A percentile compares a stretch with the other conserved stretches of the same genome.
Evolutionary conservation across 2,113 vertebrate genomes (phyloP).

Genomic region (Dissostichus mawsoni): DNA sequence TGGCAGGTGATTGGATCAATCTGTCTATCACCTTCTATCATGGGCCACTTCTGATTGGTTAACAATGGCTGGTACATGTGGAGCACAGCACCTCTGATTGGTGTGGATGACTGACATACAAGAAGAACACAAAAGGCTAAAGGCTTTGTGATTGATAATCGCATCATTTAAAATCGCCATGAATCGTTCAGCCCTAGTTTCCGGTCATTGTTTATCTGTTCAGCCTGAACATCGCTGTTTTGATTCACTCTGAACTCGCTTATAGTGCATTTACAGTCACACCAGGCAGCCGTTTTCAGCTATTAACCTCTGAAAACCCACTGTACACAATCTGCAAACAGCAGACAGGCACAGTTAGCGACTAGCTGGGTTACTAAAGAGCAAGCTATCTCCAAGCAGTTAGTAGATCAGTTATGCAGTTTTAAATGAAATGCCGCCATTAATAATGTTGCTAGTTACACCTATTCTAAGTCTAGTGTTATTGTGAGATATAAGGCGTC

Average conservation of each 20-base stretch:
- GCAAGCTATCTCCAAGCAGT: background rate
- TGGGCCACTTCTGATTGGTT: too few species aligned
- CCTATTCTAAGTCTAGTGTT: background rate
- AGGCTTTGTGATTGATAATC: too few species aligned
- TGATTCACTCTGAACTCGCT: background rate
- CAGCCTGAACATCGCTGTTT: background rate
- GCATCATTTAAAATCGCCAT: too few species aligned
- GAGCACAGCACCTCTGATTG: too few species aligned
- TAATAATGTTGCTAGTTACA: background rate
- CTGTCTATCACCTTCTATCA: too few species aligned
- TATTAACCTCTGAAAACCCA: background rate
- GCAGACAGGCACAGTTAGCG: too few species aligned
- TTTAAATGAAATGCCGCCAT: background rate
- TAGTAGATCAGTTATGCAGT: background rate
- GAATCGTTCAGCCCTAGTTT: background rate
- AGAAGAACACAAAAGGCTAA: too few species aligned
- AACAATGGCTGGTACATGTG: too few species aligned
- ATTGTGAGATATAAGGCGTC: background rate
- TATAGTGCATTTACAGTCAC: background rate
- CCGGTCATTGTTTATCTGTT: background rate
- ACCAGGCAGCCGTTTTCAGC: background rate
- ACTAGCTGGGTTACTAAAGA: too few species aligned
- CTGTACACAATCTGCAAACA: background rate
- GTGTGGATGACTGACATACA: too few species aligned
- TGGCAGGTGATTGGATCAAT: too few species aligned